Base-by-base conservation (phyloP, 2,113 vertebrate species). In the Corythornis vintsioides region DNA sequence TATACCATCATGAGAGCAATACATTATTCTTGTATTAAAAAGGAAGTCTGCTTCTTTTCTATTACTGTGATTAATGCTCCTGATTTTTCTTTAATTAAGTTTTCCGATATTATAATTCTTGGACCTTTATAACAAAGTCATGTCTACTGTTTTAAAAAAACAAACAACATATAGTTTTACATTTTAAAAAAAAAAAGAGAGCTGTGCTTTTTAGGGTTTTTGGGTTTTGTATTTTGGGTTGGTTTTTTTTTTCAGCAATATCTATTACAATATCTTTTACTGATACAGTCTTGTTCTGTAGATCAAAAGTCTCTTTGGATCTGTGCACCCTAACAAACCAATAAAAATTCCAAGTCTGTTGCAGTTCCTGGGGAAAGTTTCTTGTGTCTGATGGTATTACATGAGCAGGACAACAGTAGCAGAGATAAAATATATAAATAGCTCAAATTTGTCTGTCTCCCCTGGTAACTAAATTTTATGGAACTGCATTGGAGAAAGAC, bases 261-360 rank as follows among this genome's bases (percentile, higher is more conserved):
- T 73, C 43, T 86, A n/a, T 43, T 70, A 33, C 84, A 84, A 13
- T 66, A 31, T 21, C 19, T n/a, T 88, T 83, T 83, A 71, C 20
- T 64, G 48, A 77, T 71, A 18, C 3, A 21, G 6, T 26, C 28
- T 63, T 65, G 11, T 76, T 92, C 38, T 38, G 38, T 74, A 93
- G 55, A 43, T 94, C 78, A 89, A 90, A 83, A 96, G 71, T 92
- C 67, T 35, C 35, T 94, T 94, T 93, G 76, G 72, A 93, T 90
- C 10, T 35, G 17, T 60, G 50, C 21, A 67, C 76, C 50, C 66
- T 72, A 89, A 60, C 9, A 80, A 80, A 83, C 15, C 8, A 93
- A 64, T 25, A 86, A 81, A 50, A 66, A 77, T 56, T 69, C 35
- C 31, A 53, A 66, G 19, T 53, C 9, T 86, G 79, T 74, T 86